Percentiles rank a stretch among this genome's conserved stretches.
These are phyloP conservation scores for Ptychadena robeensis DNA, from an alignment of 2,797 vertebrate genomes.

Conservation along the genomic window DNA sequence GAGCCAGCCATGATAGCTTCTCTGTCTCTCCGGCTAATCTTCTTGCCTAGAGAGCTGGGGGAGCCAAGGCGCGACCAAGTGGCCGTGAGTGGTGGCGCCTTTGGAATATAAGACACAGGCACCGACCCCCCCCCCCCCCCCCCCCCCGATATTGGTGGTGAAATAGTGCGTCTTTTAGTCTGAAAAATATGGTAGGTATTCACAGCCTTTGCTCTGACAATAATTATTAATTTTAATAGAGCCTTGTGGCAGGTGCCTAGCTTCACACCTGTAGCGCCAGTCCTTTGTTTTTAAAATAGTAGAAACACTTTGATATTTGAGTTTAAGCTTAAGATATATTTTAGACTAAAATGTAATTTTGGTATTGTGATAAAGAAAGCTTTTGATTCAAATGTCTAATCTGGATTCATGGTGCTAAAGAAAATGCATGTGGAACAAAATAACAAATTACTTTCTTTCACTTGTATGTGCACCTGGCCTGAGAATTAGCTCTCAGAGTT, in stretches of 20 bases:
- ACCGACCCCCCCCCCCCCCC: too few species aligned
- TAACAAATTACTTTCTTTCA: slow-evolving; percentile 24
- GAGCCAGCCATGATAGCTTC: too few species aligned
- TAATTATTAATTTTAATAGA: too few species aligned
- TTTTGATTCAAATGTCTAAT: slow-evolving; percentile 5
- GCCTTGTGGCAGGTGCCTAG: neutral
- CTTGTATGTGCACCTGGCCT: slow-evolving; percentile 40
- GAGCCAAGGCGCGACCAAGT: too few species aligned
- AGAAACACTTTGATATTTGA: neutral
- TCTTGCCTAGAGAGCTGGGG: too few species aligned
- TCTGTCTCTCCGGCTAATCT: too few species aligned
- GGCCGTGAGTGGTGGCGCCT: too few species aligned
- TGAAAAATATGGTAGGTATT: too few species aligned
- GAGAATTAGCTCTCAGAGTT: slow-evolving; percentile 11
- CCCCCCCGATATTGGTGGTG: too few species aligned
- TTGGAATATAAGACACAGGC: too few species aligned
- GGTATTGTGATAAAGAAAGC: neutral
- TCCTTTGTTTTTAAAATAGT: neutral
- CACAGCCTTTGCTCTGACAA: too few species aligned
- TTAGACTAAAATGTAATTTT: neutral
- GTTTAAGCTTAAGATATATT: neutral
- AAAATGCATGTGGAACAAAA: slow-evolving; percentile 9
- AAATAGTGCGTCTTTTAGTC: too few species aligned
- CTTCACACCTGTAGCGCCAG: neutral
- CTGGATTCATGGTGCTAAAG: slow-evolving; percentile 4